These are phyloP conservation scores for Junco hyemalis DNA, from an alignment of 2,113 vertebrate species.

Conservation along the genomic window DNA sequence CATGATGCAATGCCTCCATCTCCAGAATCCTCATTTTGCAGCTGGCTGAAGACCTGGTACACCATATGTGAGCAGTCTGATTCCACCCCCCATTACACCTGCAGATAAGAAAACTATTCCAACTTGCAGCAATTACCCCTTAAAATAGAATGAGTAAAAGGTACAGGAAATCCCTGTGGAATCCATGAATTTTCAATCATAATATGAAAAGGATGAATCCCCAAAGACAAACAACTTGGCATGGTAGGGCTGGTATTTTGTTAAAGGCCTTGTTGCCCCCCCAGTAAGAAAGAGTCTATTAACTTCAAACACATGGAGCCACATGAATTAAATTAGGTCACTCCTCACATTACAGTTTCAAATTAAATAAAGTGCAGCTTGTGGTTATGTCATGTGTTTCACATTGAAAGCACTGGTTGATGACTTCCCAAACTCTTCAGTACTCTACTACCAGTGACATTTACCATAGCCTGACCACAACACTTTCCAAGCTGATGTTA, in stretches of 20 bases:
- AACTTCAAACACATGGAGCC: conserved; percentile 76
- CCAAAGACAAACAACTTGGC: conserved; percentile 64
- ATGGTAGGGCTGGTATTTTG: conserved; percentile 54
- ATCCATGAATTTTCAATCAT: conserved; percentile 65
- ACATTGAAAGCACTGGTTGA: conserved; percentile 66
- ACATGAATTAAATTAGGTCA: conserved; percentile 86
- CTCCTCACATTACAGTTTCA: conserved; percentile 83
- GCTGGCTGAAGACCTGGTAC: not conserved
- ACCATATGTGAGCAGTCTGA: not conserved
- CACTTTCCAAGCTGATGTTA: conserved; percentile 66
- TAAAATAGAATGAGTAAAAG: conserved; percentile 43
- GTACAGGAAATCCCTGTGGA: conserved; percentile 32
- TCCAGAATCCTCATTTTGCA: not conserved
- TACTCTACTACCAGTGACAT: conserved; percentile 42
- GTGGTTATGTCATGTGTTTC: conserved; percentile 73
- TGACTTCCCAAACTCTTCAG: conserved; percentile 70
- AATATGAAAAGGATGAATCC: conserved; percentile 70
- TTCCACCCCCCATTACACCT: not conserved
- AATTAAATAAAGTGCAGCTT: conserved; percentile 81
- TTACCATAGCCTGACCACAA: conserved; percentile 56
- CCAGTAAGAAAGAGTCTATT: conserved; percentile 67
- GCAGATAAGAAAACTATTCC: conserved; percentile 24
- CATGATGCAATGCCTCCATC: not conserved
- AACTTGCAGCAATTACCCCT: conserved; percentile 32
- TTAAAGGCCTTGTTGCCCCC: conserved; percentile 59